phyloP scores from a whole-genome alignment of 2,113 vertebrate species.

The Osmerus eperlanus region DNA sequence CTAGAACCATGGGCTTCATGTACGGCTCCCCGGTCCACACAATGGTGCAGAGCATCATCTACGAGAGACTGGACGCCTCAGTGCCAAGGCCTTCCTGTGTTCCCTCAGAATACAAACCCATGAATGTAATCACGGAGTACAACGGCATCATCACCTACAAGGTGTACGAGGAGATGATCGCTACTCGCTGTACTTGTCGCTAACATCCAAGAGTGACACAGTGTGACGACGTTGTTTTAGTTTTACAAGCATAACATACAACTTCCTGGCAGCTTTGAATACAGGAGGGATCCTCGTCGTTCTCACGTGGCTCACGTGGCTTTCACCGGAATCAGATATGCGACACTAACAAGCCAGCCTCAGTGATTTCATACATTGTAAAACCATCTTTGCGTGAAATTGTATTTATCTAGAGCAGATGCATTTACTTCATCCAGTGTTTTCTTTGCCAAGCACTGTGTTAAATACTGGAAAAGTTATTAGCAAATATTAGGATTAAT shows the following conservation, averaged over 20 bases:
- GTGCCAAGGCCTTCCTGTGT: constrained; percentile 87
- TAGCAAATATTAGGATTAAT: constrained; percentile 50
- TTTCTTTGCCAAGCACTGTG: constrained; percentile 21
- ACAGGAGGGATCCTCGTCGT: too few species aligned
- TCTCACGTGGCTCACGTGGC: too few species aligned
- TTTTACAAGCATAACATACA: constrained; percentile 25
- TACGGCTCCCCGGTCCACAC: constrained; percentile 90
- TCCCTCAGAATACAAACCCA: constrained; percentile 84
- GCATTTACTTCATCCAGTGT: constrained; percentile 51
- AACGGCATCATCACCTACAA: constrained; percentile 90
- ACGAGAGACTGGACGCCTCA: constrained; percentile 82
- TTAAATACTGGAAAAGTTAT: constrained; percentile 42
- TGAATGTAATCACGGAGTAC: constrained; percentile 87
- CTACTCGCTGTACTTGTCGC: constrained; percentile 89
- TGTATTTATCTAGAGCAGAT: constrained; percentile 58
- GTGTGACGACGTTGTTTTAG: background rate
- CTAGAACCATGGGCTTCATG: constrained; percentile 77
- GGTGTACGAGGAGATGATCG: constrained; percentile 94
- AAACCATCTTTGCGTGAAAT: constrained; percentile 41
- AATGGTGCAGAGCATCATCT: constrained; percentile 92
- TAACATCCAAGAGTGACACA: constrained; percentile 53
- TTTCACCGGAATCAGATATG: background rate
- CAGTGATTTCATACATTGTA: constrained; percentile 46
- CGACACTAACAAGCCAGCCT: constrained; percentile 22
- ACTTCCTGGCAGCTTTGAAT: background rate